phyloP scores from a whole-genome alignment of 2,797 vertebrate species.

The Pelodytes ibericus region DNA sequence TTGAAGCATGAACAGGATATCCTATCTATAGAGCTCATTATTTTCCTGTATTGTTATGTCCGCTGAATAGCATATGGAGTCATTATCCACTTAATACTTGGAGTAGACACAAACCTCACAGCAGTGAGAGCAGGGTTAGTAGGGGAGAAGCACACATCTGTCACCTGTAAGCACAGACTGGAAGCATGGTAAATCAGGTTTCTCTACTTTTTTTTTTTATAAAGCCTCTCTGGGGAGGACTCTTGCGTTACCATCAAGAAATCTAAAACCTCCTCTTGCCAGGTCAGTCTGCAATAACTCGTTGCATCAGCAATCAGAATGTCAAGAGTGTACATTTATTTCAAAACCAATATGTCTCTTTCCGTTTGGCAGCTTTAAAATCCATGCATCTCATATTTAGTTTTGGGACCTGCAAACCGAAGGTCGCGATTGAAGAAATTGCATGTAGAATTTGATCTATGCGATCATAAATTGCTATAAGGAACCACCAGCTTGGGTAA shows the following conservation, averaged over 20 bases:
- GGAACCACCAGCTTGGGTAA: constrained; percentile 40
- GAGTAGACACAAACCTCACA: constrained; percentile 55
- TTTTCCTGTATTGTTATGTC: constrained; percentile 56
- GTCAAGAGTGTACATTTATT: constrained; percentile 35
- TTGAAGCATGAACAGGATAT: constrained; percentile 56
- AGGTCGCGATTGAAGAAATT: constrained; percentile 28
- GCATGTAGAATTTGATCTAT: background rate
- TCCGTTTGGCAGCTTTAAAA: background rate
- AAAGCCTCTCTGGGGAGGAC: constrained; percentile 35
- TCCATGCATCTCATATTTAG: constrained; percentile 9
- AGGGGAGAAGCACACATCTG: constrained; percentile 48
- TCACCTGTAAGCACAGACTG: constrained; percentile 55
- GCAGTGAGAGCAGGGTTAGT: constrained; percentile 12
- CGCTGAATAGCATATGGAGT: constrained; percentile 59
- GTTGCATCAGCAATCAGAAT: constrained; percentile 32
- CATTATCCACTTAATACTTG: constrained; percentile 64
- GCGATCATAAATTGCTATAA: constrained; percentile 42
- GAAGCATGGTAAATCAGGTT: constrained; percentile 33
- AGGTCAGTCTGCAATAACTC: constrained; percentile 16
- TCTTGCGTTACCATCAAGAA: constrained; percentile 41
- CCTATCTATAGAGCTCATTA: constrained; percentile 52
- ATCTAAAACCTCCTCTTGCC: constrained; percentile 46
- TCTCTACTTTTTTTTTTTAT: constrained; percentile 37
- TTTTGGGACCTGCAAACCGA: constrained; percentile 33
- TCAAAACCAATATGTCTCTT: background rate